Evolutionary conservation across 2,888 invertebrate genomes (phyloP), one percentile per base, ranked within the genome.

Genomic region (Lasioglossum marginatum): DNA sequence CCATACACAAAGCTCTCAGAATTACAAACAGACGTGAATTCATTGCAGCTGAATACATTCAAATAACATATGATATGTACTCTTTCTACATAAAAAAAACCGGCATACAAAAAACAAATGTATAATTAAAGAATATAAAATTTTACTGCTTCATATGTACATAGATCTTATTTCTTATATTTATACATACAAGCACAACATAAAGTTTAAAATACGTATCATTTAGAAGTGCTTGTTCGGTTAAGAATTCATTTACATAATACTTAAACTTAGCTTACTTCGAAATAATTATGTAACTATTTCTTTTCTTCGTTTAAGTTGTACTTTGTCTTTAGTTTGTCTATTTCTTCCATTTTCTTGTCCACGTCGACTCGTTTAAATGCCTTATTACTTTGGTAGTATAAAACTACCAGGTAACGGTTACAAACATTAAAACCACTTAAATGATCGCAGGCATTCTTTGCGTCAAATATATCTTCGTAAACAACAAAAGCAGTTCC

Each of bases 391-490:
- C 98, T 98, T 96, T 99, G 99, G 95, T 99, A 99, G 95, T 99
- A 99, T 12, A 99, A 96, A 2, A 99, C 99, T n/a, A 99, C 99
- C 57, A 99, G 96, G 95, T 99, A 99, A 92, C 99, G 96, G 95
- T 99, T 99, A 95, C 99, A 99, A 48, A 99, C 99, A 95, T 99
- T 99, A 95, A 99, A 99, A 14, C 99, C 99, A 80, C 99, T 99
- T 79, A 99, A 96, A 95, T 99, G 99, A 95, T 99, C 99, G 95
- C 99, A 99, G 5, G 99, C 99, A 96, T 99, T 99, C 95, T 99
- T 99, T 0, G 99, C 99, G 96, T 99, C 99, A 96, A 99, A 99
- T 93, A 99, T 99, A 94, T 99, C 99, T 96, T 99, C 99, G 95
- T 99, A 99, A 0, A 99, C 99, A 74, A 99, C 99, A 96, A 99